phyloP scores from a whole-genome alignment of 1,140 invertebrate species.

The Ceratoteleas bidentatus region DNA sequence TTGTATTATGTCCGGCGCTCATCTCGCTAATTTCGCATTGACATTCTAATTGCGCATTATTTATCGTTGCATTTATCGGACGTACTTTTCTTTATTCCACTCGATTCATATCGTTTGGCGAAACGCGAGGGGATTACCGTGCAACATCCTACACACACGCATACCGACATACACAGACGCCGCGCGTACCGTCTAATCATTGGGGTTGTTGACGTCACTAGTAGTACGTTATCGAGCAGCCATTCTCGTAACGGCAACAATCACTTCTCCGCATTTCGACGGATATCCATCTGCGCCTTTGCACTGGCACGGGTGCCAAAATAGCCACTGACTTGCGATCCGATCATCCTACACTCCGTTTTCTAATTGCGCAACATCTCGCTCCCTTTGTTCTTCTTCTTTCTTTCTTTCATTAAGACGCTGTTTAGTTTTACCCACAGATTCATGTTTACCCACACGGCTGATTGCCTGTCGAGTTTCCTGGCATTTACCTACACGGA shows the following conservation, averaged over 20 bases:
- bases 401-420: conserved; percentile 11
- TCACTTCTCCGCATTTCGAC: conserved; percentile 48
- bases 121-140: conserved; percentile 16
- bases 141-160: conserved; percentile 3
- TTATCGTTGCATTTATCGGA: not conserved
- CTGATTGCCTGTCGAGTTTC: too few relatives aligned
- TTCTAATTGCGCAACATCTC: conserved; percentile 32
- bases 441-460: conserved; percentile 14
- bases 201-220: conserved; percentile 48
- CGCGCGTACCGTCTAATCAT: conserved; percentile 39
- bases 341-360: conserved; percentile 2
- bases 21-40: too few relatives aligned
- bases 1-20: too few relatives aligned
- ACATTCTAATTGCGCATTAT: not conserved
- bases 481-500: too few relatives aligned
- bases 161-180: not conserved
- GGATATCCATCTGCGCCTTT: conserved; percentile 35
- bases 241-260: conserved; percentile 48
- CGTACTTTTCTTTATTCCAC: not conserved
- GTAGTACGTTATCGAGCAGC: conserved; percentile 52
- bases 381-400: not conserved
- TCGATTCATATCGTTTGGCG: not conserved
- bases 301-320: conserved; percentile 45
- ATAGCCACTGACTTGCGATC: not conserved
- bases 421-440: conserved; percentile 18